phyloP scores from a whole-genome alignment of 2,113 vertebrate species.

The Thryonomys swinderianus region DNA sequence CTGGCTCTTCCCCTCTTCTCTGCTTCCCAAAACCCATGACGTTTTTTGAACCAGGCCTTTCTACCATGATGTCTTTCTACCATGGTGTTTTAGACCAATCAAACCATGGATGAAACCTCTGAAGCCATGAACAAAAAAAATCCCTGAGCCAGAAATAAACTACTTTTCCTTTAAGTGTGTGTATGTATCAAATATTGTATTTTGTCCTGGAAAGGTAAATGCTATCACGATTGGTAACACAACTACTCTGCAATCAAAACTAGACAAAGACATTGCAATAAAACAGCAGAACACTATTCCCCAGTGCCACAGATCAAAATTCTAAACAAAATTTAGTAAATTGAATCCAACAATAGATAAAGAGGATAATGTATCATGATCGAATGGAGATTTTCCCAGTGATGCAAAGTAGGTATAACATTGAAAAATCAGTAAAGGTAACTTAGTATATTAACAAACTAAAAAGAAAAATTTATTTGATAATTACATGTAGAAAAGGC shows the following conservation, averaged over 20 bases:
- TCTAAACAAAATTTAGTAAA: slow-evolving; percentile 40
- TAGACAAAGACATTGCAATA: not conserved
- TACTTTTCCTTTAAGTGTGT: not conserved
- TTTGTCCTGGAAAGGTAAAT: not conserved
- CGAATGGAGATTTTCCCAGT: not conserved
- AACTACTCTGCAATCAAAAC: not conserved
- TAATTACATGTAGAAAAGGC: not conserved
- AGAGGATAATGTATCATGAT: not conserved
- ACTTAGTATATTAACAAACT: not conserved
- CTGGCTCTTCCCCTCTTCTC: not conserved
- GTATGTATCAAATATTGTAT: not conserved
- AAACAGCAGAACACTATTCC: not conserved
- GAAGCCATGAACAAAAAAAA: not conserved
- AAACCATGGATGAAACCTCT: not conserved
- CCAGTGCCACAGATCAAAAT: not conserved
- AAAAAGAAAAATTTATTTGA: not conserved
- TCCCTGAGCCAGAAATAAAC: not conserved
- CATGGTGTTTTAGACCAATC: not conserved
- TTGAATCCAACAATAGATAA: not conserved
- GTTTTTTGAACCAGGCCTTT: not conserved
- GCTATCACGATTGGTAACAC: not conserved
- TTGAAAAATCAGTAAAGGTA: not conserved
- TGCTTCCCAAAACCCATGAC: not conserved
- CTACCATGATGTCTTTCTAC: not conserved
- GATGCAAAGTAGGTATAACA: not conserved